Evolutionary conservation across 1,140 invertebrate species (phyloP), one percentile per base, ranked within the genome.

Genomic region (Saccostrea cuccullata): DNA sequence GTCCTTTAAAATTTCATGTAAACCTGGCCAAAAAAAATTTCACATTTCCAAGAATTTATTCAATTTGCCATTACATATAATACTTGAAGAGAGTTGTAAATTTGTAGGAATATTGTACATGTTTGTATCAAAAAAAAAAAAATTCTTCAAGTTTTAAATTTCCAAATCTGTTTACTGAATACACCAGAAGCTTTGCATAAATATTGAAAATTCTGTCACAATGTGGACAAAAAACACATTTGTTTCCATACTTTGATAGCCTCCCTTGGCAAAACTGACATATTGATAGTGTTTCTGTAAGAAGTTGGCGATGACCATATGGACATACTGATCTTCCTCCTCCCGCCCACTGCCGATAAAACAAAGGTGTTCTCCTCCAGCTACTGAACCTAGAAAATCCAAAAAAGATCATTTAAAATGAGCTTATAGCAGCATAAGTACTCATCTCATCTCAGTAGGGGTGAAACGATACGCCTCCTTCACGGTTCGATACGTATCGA

Each of bases 271-370:
- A 95, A 99, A 96, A 87, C 98, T 98, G 47, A 99, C 98, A 95
- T 98, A 98, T 90, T 97, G 97, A 0, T 97, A 98, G 93, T 98
- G 97, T 94, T 98, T 98, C 95, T 99, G 98, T 60, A 99, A 96
- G 95, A 99, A 99, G 87, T 98, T 98, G 12, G 98, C 98, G 13
- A 99, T 97, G 47, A 99, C 98, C 99, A 99, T 99, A 93, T 99
- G 97, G 6, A 99, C 98, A 94, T 98, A 99, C 93, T 98, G 97
- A 95, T 99, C 99, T 95, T 99, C 98, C 94, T 99, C 98, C 92
- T 98, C 97, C 56, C 98, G 96, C 2, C 99, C 99, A 92, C 98
- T 99, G 84, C 99, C 99, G 91, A 99, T 96, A 94, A 99, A 99
- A 94, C 98, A 99, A 82, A 99, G 96, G 95, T 99, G 99, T 95